Percentiles rank a stretch among this genome's conserved stretches.
Conservation (phyloP, 2,113 vertebrate genomes). For the Zeus faber region DNA sequence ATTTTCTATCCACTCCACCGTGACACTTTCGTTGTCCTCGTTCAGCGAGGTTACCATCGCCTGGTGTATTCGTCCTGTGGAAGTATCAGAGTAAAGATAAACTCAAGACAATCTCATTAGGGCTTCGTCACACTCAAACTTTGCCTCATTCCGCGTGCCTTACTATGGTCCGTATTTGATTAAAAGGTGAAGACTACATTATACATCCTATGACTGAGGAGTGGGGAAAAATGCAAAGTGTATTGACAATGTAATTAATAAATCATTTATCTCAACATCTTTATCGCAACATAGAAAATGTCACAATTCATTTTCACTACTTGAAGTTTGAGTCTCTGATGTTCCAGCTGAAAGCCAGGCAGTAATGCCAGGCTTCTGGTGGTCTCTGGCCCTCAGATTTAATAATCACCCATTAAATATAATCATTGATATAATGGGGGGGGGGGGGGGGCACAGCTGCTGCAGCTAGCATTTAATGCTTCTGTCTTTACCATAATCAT, state of each 20-base stretch:
- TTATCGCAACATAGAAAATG: too few species aligned
- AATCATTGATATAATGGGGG: slow-evolving; percentile 20
- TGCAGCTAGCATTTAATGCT: slow-evolving; percentile 5
- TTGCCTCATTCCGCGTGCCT: too few species aligned
- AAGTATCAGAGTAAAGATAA: slow-evolving; percentile 17
- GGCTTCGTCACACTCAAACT: too few species aligned
- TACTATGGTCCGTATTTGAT: too few species aligned
- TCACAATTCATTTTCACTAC: not conserved
- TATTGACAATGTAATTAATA: too few species aligned
- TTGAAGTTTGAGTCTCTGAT: not conserved
- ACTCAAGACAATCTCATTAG: slow-evolving; percentile 7
- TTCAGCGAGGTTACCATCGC: slow-evolving; percentile 97
- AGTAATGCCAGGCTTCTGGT: too few species aligned
- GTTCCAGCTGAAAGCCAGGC: not conserved
- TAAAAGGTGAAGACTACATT: too few species aligned
- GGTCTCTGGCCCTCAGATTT: slow-evolving; percentile 7
- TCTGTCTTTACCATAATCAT: slow-evolving; percentile 20
- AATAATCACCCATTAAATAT: slow-evolving; percentile 20
- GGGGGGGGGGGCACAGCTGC: slow-evolving; percentile 38
- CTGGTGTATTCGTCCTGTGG: slow-evolving; percentile 91
- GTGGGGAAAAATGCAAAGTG: too few species aligned
- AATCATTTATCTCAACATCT: too few species aligned
- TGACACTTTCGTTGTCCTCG: slow-evolving; percentile 95
- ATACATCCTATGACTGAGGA: too few species aligned
- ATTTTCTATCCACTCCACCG: slow-evolving; percentile 98